Conservation (phyloP, 2,888 invertebrate species). For the Coronaproctus castanopsis region DNA sequence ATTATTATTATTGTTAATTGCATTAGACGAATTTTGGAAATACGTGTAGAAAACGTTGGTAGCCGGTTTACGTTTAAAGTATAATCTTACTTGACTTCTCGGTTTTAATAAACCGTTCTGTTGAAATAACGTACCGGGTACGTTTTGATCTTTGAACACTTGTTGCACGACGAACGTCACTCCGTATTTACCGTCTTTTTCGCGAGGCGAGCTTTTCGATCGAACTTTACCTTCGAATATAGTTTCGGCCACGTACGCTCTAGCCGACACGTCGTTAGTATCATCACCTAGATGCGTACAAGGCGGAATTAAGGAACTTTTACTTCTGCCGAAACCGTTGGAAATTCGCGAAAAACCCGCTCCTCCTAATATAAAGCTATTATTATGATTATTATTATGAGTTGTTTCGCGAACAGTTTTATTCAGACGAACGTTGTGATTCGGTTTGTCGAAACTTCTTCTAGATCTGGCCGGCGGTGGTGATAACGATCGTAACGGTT, state of each 20-base stretch:
- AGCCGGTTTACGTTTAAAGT: constrained; percentile 20
- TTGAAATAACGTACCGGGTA: constrained; percentile 17
- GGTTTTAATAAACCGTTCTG: constrained; percentile 13
- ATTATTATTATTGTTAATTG: no score
- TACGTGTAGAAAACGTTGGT: constrained; percentile 18
- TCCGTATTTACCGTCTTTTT: constrained; percentile 35
- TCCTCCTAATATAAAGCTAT: no score
- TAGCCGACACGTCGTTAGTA: constrained; percentile 35
- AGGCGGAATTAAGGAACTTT: constrained; percentile 12
- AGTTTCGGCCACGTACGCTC: constrained; percentile 41
- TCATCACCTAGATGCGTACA: constrained; percentile 22
- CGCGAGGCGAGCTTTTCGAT: constrained; percentile 37
- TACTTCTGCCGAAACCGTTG: not conserved
- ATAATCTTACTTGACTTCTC: constrained; percentile 15
- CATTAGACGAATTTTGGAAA: constrained; percentile 13
- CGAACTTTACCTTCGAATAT: constrained; percentile 44
- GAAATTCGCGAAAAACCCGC: not conserved
- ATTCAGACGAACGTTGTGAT: not conserved
- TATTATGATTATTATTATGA: not conserved
- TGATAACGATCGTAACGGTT: not conserved
- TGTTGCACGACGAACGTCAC: constrained; percentile 43
- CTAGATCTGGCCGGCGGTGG: not conserved
- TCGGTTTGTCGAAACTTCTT: not conserved
- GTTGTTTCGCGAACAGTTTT: not conserved
- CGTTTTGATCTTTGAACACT: constrained; percentile 36